phyloP scores from a whole-genome alignment of 2,113 vertebrate genomes.

The Miniopterus natalensis region DNA sequence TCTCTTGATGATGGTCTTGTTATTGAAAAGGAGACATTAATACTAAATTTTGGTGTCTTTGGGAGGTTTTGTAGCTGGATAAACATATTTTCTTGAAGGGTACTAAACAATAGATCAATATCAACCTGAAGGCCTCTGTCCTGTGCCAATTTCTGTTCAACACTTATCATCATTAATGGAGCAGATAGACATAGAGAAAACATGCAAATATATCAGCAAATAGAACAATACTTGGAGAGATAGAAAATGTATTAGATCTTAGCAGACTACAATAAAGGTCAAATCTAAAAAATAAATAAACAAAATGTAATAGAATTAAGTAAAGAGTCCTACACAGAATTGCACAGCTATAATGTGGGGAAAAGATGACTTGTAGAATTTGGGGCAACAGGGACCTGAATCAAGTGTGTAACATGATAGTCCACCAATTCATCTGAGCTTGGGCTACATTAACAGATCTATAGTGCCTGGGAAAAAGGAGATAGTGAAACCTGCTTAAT shows the following conservation, averaged over 20 bases:
- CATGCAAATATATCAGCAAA: not conserved
- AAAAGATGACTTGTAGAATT: not conserved
- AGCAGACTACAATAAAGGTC: not conserved
- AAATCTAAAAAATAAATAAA: not conserved
- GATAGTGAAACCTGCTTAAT: not conserved
- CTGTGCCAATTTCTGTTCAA: not conserved
- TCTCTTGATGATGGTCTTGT: not conserved
- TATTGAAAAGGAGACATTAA: conserved; percentile 42
- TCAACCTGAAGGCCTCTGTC: conserved; percentile 5
- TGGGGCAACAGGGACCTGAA: not conserved
- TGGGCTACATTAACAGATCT: not conserved
- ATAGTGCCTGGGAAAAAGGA: not conserved
- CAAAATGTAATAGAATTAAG: not conserved
- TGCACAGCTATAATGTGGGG: not conserved
- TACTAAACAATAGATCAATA: not conserved
- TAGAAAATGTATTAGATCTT: not conserved
- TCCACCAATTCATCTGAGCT: not conserved
- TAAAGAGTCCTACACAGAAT: not conserved
- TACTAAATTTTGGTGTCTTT: not conserved
- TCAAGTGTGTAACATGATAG: not conserved
- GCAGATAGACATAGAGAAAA: not conserved
- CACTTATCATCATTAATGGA: not conserved
- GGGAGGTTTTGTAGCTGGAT: conserved; percentile 56
- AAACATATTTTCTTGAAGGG: conserved; percentile 58
- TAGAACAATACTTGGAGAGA: not conserved